Percentiles rank a stretch among this genome's conserved stretches.
These are phyloP conservation scores for Cantharis lateralis DNA, from an alignment of 2,888 invertebrate genomes.

Conservation along the genomic window DNA sequence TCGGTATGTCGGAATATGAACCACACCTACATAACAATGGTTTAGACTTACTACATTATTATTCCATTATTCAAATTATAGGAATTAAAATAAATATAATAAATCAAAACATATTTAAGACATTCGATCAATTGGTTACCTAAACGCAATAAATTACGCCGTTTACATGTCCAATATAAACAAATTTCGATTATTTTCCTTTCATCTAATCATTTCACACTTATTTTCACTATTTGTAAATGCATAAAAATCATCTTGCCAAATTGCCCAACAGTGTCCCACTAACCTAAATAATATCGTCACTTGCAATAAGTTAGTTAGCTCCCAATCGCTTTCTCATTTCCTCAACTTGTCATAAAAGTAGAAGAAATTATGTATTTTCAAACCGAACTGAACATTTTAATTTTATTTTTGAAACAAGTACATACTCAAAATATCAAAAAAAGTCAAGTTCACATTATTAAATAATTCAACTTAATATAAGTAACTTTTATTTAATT, in stretches of 20 bases:
- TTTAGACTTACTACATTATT: not conserved
- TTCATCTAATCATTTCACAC: not conserved
- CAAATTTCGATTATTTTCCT: not conserved
- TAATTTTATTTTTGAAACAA: not conserved
- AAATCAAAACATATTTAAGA: not conserved
- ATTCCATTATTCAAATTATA: not conserved
- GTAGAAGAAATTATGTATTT: constrained; percentile 12
- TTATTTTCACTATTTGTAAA: constrained; percentile 15
- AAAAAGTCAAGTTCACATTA: not conserved
- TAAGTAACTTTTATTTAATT: not conserved
- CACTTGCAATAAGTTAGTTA: constrained; percentile 10
- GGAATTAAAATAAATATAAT: not conserved
- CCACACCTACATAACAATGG: not conserved
- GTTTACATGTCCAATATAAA: not conserved
- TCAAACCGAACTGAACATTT: constrained; percentile 1
- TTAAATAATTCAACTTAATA: not conserved
- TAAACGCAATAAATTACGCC: not conserved
- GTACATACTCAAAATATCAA: not conserved
- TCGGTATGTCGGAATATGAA: not conserved
- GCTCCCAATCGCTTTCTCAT: constrained; percentile 14
- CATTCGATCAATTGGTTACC: not conserved
- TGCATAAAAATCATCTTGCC: constrained; percentile 28
- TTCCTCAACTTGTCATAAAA: constrained; percentile 19
- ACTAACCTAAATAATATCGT: constrained; percentile 39
- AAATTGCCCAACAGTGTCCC: constrained; percentile 37